Evolutionary conservation across 2,888 invertebrate genomes (phyloP).

Genomic region (Nudaria mundana): DNA sequence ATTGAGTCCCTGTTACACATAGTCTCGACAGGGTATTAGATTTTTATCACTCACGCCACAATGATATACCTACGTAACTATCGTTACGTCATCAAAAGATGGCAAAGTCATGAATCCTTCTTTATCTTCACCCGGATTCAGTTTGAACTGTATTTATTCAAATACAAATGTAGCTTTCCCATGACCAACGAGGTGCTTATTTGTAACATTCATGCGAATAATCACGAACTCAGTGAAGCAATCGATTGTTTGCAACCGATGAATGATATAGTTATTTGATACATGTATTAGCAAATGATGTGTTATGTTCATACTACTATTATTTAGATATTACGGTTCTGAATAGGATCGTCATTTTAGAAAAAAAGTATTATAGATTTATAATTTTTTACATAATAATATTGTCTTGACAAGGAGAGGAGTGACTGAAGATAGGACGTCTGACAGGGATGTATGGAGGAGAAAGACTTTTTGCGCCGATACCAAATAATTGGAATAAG

Average conservation of each 20-base stretch:
- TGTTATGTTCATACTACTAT: slow-evolving; percentile 13
- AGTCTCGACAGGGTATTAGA: slow-evolving; percentile 27
- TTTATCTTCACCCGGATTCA: slow-evolving; percentile 33
- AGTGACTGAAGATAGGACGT: no score
- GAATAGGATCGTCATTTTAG: no score
- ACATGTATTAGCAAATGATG: slow-evolving; percentile 17
- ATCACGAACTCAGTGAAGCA: slow-evolving; percentile 39
- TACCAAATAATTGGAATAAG: no score
- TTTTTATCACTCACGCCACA: slow-evolving; percentile 46
- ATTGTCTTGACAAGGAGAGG: no score
- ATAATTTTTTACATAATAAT: no score
- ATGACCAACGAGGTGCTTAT: slow-evolving; percentile 46
- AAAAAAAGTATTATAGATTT: no score
- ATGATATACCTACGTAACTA: slow-evolving; percentile 37
- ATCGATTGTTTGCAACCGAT: slow-evolving; percentile 32
- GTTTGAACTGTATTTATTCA: slow-evolving; percentile 32
- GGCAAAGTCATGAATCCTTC: slow-evolving; percentile 19
- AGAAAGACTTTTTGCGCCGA: no score
- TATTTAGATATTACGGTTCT: no score
- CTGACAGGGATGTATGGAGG: no score
- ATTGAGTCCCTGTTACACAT: slow-evolving; percentile 14
- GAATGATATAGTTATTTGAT: slow-evolving; percentile 22
- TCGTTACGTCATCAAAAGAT: slow-evolving; percentile 15
- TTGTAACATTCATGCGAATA: slow-evolving; percentile 32
- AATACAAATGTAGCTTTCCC: slow-evolving; percentile 41